Base-by-base conservation (phyloP, 2,888 invertebrate genomes). In the Meghimatium bilineatum region DNA sequence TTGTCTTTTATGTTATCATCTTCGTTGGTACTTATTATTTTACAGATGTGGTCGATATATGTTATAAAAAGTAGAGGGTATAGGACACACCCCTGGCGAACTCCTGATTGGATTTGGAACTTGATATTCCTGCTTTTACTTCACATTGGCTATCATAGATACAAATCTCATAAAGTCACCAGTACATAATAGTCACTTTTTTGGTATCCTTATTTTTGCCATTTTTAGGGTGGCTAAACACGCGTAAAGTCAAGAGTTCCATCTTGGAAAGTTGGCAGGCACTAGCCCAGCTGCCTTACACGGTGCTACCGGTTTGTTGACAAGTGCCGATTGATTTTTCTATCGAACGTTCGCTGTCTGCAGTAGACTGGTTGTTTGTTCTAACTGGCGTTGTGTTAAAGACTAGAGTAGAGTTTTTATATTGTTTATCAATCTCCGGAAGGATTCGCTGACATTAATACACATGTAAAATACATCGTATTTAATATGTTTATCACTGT, bases 311-410 rank as follows among this genome's bases (percentile, higher is more conserved):
- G 36, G 38, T 17, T n/a, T 36, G 77, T 38, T 63, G 49, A 77
- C 60, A 60, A 60, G 36, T n/a, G 36, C 12, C 63, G 34, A 77
- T 77, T 63, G 77, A 77, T 77, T 77, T 52, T 77, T 77, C 1
- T 60, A 36, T 60, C 26, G 36, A 63, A 77, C 17, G n/a, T 63
- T 32, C 56, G 14, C n/a, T 5, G n/a, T 63, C 60, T 36, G 14
- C 38, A 14, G 12, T 2, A 36, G 17, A 49, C 74, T 52, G 74
- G 74, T 44, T 44, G 44, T 34, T 38, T 56, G 44, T 44, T 44
- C n/a, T 29, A 49, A 52, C 44, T 29, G 49, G 10, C 3, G 49
- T n/a, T 26, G 72, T 44, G 72, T 44, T n/a, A 26, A 44, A 38
- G 44, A 44, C 72, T 5, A 1, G 1, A 12, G 38, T 3, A 72